phyloP scores from a whole-genome alignment of 2,113 vertebrate genomes.

The Petaurus breviceps region DNA sequence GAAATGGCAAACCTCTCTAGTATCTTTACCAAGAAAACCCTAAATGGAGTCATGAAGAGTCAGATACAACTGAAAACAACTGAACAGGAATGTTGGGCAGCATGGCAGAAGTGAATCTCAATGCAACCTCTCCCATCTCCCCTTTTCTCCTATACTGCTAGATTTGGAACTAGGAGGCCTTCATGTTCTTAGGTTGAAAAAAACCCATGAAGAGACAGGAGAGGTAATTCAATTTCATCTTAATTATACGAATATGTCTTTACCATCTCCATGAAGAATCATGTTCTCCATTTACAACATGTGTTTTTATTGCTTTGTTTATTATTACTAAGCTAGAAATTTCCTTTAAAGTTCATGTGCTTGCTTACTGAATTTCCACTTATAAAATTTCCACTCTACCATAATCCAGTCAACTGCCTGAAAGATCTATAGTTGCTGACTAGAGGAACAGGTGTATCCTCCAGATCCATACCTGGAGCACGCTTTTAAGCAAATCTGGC shows the following conservation, averaged over 20 bases:
- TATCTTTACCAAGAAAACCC: not conserved
- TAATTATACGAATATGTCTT: not conserved
- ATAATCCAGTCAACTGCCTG: too few relatives aligned
- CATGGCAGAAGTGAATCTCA: not conserved
- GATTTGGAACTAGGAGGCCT: not conserved
- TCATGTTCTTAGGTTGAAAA: not conserved
- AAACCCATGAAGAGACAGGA: not conserved
- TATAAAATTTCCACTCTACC: too few relatives aligned
- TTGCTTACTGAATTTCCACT: too few relatives aligned
- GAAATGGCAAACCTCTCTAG: not conserved
- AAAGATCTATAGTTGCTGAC: not conserved
- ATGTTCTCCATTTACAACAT: too few relatives aligned
- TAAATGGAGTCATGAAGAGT: not conserved
- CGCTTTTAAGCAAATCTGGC: not conserved
- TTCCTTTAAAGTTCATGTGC: too few relatives aligned
- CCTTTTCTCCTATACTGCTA: not conserved
- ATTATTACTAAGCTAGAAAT: too few relatives aligned
- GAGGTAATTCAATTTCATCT: not conserved
- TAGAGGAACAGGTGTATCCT: not conserved
- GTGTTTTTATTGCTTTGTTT: too few relatives aligned
- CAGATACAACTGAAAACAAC: not conserved
- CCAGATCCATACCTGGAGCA: not conserved
- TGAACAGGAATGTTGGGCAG: not conserved
- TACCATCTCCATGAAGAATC: not conserved
- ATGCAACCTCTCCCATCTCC: not conserved